phyloP scores from a whole-genome alignment of 2,888 invertebrate species.

The Byasa hedistus region DNA sequence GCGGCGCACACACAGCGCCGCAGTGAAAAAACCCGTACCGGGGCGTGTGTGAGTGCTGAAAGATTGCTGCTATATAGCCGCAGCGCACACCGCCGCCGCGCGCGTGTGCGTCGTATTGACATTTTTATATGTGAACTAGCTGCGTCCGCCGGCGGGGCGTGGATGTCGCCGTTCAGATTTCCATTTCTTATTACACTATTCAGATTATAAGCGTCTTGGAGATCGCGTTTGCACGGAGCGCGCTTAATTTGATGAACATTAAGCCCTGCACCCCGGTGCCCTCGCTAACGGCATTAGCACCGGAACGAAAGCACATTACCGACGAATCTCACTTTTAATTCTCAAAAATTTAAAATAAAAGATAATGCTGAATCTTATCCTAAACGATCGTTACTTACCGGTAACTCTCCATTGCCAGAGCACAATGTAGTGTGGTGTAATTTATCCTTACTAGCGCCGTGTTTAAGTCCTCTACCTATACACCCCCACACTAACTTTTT shows the following conservation, averaged over 20 bases:
- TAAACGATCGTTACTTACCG: too few species aligned
- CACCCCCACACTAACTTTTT: too few species aligned
- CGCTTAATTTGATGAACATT: slow-evolving; percentile 12
- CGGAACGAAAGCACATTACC: background rate
- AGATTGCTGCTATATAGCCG: slow-evolving; percentile 66
- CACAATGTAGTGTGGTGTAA: too few species aligned
- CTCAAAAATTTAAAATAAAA: background rate
- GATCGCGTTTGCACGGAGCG: slow-evolving; percentile 2
- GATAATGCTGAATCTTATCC: too few species aligned
- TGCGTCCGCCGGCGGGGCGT: slow-evolving; percentile 35
- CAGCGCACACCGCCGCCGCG: slow-evolving; percentile 55
- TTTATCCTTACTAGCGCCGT: too few species aligned
- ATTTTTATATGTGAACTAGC: slow-evolving; percentile 76
- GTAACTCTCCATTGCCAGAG: too few species aligned
- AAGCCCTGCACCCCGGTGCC: background rate
- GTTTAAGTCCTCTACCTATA: too few species aligned
- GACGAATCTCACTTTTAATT: background rate
- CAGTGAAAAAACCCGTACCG: slow-evolving; percentile 59
- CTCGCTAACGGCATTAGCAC: background rate
- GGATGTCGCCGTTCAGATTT: slow-evolving; percentile 32
- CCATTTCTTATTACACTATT: slow-evolving; percentile 30
- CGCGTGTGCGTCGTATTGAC: slow-evolving; percentile 70
- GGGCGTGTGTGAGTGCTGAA: slow-evolving; percentile 45
- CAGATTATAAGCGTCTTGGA: slow-evolving; percentile 28
- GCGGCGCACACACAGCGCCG: slow-evolving; percentile 41